Evolutionary conservation across 2,888 invertebrate genomes (phyloP), one percentile per base, ranked within the genome.

Genomic region (Spisula subtruncata): DNA sequence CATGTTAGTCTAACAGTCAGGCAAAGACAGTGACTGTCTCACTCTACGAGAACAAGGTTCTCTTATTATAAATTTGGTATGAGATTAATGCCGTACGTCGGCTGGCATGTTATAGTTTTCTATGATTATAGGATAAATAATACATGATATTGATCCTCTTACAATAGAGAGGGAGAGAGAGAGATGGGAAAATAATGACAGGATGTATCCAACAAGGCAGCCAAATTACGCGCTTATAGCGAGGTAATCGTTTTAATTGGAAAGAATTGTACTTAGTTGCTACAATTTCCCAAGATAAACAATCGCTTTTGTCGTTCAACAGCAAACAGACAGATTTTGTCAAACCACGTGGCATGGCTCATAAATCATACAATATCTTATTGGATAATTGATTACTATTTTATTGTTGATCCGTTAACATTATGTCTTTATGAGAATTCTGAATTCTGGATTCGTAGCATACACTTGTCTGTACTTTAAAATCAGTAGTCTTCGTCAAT

Each of bases 221-320:
- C 82, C 46, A 86, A 86, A 86, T 86, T 86, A 82, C 82, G 81
- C 35, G 82, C 48, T 60, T 82, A 81, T 81, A 71, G 51, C 46
- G 71, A 41, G 81, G 82, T 86, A 86, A 86, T 86, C 41, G 82
- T 82, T 86, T 86, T 86, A 86, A 86, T 86, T 86, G 86, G 66
- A 82, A 81, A 86, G 81, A 48, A 71, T 41, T 86, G 86, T 86
- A 86, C 66, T 71, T 86, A 86, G 81, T 86, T 81, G 29, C 60
- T 86, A 82, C 51, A 81, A 81, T 81, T 56, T 71, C 81, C 81
- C 66, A 41, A 56, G 86, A 66, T 46, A 83, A 46, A 66, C 35
- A 41, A 66, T 83, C 25, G 46, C n/a, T 46, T 20, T 35, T 66
- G 60, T 83, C 54, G 35, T 60, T 41, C 18, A 60, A 32, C 75